Percentiles rank a stretch among this genome's conserved stretches.
Evolutionary conservation across 2,888 invertebrate species (phyloP).

Genomic region (Parthenolecanium corni): DNA sequence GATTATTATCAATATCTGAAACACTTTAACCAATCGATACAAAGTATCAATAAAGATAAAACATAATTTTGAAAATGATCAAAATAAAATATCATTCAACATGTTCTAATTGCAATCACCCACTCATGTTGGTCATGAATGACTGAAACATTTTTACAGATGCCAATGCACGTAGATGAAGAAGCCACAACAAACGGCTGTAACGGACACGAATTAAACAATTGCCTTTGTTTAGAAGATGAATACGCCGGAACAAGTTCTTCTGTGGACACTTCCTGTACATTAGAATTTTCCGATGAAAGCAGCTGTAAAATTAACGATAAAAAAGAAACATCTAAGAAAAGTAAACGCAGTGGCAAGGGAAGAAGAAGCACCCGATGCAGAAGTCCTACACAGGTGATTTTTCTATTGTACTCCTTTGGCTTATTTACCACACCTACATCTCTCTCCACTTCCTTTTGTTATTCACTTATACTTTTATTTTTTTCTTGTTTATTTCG

Average conservation of each 20-base stretch:
- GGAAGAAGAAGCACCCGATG: conserved; percentile 50
- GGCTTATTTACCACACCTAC: conserved; percentile 8
- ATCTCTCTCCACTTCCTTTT: conserved; percentile 5
- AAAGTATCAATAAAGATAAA: conserved; percentile 1
- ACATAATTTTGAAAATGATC: not conserved
- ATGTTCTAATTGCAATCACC: not conserved
- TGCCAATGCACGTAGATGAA: conserved; percentile 14
- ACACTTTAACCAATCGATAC: not conserved
- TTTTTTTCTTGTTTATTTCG: too few relatives aligned
- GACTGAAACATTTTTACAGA: not conserved
- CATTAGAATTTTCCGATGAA: conserved; percentile 24
- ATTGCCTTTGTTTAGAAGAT: conserved; percentile 26
- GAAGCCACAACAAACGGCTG: conserved; percentile 6
- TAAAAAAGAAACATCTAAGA: conserved; percentile 21
- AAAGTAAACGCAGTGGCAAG: conserved; percentile 11
- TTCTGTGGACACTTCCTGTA: conserved; percentile 27
- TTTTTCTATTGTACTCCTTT: conserved; percentile 12
- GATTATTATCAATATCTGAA: too few relatives aligned
- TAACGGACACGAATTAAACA: conserved; percentile 25
- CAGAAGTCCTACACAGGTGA: conserved; percentile 55
- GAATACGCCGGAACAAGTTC: conserved; percentile 27
- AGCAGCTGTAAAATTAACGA: conserved; percentile 8
- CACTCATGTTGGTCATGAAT: not conserved
- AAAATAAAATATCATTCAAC: not conserved
- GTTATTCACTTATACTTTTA: conserved; percentile 1